Base-by-base conservation (phyloP, 1,140 invertebrate species). In the Drosophila ambigua region DNA sequence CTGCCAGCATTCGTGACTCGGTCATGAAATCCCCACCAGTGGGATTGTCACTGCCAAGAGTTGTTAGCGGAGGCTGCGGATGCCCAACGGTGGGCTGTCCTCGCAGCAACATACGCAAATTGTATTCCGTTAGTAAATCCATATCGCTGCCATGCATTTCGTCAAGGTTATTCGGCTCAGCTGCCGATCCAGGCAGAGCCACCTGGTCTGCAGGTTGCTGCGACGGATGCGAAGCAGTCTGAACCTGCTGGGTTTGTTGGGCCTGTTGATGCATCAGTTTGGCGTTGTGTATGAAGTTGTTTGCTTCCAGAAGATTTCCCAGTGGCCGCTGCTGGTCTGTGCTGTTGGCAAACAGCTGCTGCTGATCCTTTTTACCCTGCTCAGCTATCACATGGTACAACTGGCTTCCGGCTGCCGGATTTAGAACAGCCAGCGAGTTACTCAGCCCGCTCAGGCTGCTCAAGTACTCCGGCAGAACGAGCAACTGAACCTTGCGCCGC, bases 401-500 rank as follows among this genome's bases (percentile, higher is more conserved):
- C 9, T 90, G 90, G n/a, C 51, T 84, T 0, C 79, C 77, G 4
- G 85, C 82, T 9, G 61, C 26, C 0, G 89, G 91, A 60, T 91
- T 91, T 0, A 89, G 35, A 2, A 73, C 35, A 13, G 74, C 75
- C 43, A 91, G 53, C 0, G 83, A 72, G 50, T 79, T 91, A 53
- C 79, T 85, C 2, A 91, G 35, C 0, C 72, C 79, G 28, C 26
- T 92, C 31, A 76, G 91, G 71, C 80, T 93, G 67, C 91, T 63
- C 79, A 88, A 45, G 92, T 91, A 88, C 16, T 94, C 93, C 0
- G 92, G 82, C 1, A 93, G 77, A 39, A 93, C 93, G 41, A 93
- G 76, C 75, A 92, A 92, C 64, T 93, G 80, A 58, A 94, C 88
- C 54, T 93, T 94, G 59, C 93, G 94, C 28, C 93, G 72, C 3